Base-by-base conservation (phyloP, 2,113 vertebrate species). In the Noctilio leporinus region DNA sequence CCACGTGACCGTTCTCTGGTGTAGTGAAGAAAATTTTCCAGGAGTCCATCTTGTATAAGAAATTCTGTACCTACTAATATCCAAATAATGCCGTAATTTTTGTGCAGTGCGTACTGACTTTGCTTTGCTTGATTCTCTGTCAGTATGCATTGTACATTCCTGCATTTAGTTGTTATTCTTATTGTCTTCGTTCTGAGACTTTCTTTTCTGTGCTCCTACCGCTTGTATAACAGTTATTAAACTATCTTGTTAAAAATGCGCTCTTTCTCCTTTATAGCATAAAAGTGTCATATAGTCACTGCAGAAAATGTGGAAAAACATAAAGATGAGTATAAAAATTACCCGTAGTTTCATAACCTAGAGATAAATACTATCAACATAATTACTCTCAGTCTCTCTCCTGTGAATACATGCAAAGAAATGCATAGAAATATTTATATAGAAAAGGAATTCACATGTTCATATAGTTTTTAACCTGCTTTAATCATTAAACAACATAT, bases 41-140 rank as follows among this genome's bases (percentile, higher is more conserved):
- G 93, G 96, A 95, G 92, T 97, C 97, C 97, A 97, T 97, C 94
- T 97, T 97, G 97, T 96, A 67, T 83, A 89, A 94, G 90, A 90
- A 70, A 96, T 84, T 84, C 55, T 84, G 59, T 96, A 96, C 45
- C 57, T 93, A 40, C 14, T 67, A 62, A 75, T n/a, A 86, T 83
- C 35, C 75, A 91, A 88, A 81, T 89, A 64, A 70, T 70, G 40
- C 88, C 30, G 2, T 40, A 15, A 57, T 86, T 40, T 83, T 53
- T 35, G 47, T 19, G 12, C 45, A 80, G 17, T 24, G 3, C 19
- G 7, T 24, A n/a, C 24, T 22, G 35, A 88, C 28, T 75, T 70
- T n/a, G 22, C 73, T 59, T 65, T 43, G 38, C 43, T 12, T 65
- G 73, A 64, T 83, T 30, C 30, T 91, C 11, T 4, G 0, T 64